Evolutionary conservation across 2,888 invertebrate genomes (phyloP), one percentile per base, ranked within the genome.

Genomic region (Eupithecia dodoneata): DNA sequence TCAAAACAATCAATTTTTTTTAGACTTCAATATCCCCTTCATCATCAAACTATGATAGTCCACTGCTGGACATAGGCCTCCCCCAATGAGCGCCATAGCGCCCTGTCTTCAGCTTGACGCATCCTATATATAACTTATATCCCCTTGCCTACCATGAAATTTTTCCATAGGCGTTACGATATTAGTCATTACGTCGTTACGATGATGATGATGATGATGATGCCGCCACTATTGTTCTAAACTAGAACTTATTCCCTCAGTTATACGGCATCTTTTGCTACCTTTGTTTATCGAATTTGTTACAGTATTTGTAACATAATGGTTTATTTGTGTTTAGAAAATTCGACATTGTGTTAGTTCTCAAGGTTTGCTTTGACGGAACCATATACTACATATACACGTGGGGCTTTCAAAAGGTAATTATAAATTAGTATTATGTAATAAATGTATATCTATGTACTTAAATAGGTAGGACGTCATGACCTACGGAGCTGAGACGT

Each of bases 301-400:
- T 69, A 69, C 42, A n/a, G 45, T 45, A 44, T 4, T 69, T 45
- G 45, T 45, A 69, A 45, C 45, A 69, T 45, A 67, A 45, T 69
- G n/a, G 45, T 4, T 69, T n/a, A 45, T 45, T 69, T 69, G 45
- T 69, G 42, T 63, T 67, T 9, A 7, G 69, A 45, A 69, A 69
- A n/a, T 69, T 45, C 18, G 10, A 18, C 45, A 69, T 69, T 69
- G 69, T 69, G 4, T 18, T 66, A 66, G 41, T 41, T 69, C 15
- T n/a, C 69, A 69, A 69, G 69, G 69, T 69, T n/a, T 69, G n/a
- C 18, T 66, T 42, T 15, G 42, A 66, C 42, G 69, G 18, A 69
- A 69, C 69, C 30, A 30, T 30, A 4, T n/a, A 18, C n/a, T 5
- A 30, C 30, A 30, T 30, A 15, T n/a, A 44, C 69, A 69, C 45